Percentiles rank a stretch among this genome's conserved stretches.
Conservation (phyloP, 2,113 vertebrate genomes). For the Etheostoma spectabile region DNA sequence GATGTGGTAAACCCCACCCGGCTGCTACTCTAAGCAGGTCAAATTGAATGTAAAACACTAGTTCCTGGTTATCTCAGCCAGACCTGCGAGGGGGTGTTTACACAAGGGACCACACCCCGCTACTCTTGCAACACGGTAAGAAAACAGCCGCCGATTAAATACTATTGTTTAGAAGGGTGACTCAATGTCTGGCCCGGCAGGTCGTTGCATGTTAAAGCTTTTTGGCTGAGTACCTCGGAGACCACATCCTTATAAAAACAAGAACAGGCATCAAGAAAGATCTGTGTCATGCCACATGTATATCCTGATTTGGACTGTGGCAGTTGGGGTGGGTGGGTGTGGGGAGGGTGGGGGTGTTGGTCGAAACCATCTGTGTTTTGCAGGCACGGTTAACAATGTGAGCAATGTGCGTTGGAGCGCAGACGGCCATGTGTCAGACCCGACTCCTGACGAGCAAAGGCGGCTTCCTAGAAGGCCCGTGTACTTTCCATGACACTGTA, state of each 20-base stretch:
- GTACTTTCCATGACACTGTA: conserved; percentile 32
- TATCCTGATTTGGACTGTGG: conserved; percentile 28
- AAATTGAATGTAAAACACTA: conserved; percentile 21
- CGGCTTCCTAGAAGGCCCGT: conserved; percentile 3
- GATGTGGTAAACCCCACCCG: conserved; percentile 25
- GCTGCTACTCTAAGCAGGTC: not conserved
- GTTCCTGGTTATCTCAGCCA: conserved; percentile 12
- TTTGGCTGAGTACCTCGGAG: conserved; percentile 15
- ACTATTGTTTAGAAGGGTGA: conserved; percentile 45
- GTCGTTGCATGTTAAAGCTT: conserved; percentile 32
- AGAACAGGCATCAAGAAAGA: conserved; percentile 9
- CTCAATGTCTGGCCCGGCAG: conserved; percentile 49
- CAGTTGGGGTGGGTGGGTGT: not conserved
- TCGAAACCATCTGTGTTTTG: conserved; percentile 19
- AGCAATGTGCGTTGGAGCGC: conserved; percentile 24
- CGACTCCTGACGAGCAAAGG: conserved; percentile 11
- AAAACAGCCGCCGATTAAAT: conserved; percentile 42
- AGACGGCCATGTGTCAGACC: conserved; percentile 21
- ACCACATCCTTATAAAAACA: conserved; percentile 31
- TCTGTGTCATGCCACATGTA: conserved; percentile 17
- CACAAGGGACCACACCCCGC: not conserved
- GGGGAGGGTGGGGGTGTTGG: conserved; percentile 4
- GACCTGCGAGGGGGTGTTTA: conserved; percentile 16
- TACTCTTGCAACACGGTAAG: conserved; percentile 41
- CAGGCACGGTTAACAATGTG: conserved; percentile 27